Base-by-base conservation (phyloP, 2,113 vertebrate species). In the Siniperca knerii region DNA sequence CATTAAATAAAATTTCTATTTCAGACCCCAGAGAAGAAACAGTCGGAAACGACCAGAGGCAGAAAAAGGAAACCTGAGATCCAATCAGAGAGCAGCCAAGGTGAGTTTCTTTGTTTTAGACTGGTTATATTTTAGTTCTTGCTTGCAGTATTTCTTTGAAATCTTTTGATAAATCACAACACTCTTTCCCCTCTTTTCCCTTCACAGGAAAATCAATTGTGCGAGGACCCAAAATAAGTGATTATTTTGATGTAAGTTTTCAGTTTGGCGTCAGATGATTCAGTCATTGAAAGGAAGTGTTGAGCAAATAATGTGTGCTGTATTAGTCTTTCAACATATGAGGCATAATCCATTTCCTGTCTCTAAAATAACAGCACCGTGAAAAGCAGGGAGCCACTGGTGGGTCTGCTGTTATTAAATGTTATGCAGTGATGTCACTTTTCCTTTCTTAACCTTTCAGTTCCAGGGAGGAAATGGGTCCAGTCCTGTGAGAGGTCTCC, bases 1-100 rank as follows among this genome's bases (percentile, higher is more conserved):
- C 6, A 5, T 40, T 21, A 4, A 73, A 82, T 73, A 11, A 13
- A 13, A 68, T 76, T 15, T 88, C 3, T 90, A 23, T 92, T 94
- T 92, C 95, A 99, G 98, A 99, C 98, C 78, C 98, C 98, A 77
- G 98, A 99, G 92, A 99, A 99, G 94, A 99, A 99, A 93, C 98
- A 96, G 86, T 96, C 97, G 4, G 98, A 99, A 90, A 96, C 97
- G 90, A 96, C 97, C 29, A 97, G 98, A 94, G 97, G 97, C 92
- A 96, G 98, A 94, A 99, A 99, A 94, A 97, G 98, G 91, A 99
- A 99, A 96, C 98, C 98, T 79, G 98, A 99, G 90, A 97, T 94
- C 92, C 98, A 98, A 93, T 98, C 97, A 93, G 98, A 99, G 96
- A 98, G 98, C 94, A 99, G 98, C 93, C 98, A 99, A 96, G 98